Conservation (phyloP, 2,113 vertebrate species). For the Coregonus clupeaformis region DNA sequence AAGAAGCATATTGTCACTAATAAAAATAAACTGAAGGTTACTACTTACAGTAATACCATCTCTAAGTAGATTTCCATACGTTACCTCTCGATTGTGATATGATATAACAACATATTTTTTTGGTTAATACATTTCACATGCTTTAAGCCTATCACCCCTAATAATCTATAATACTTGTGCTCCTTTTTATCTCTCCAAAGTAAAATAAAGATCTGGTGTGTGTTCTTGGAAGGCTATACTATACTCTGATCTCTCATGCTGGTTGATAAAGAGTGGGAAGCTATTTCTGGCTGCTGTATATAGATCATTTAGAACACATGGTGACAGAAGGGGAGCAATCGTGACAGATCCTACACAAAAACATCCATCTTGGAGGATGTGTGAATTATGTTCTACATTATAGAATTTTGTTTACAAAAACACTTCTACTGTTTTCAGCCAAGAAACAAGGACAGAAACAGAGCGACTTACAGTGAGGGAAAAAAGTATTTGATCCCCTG, state of each 20-base stretch:
- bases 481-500: no score
- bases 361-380: slow-evolving; percentile 13
- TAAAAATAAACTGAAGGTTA: no score
- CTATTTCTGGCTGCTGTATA: slow-evolving; percentile 32
- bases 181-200: neutral
- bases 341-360: slow-evolving; percentile 10
- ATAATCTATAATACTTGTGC: neutral
- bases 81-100: no score
- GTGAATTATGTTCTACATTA: slow-evolving; percentile 19
- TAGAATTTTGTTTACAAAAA: slow-evolving; percentile 23
- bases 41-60: no score
- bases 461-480: no score
- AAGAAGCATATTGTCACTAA: no score
- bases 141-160: neutral
- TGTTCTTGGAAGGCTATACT: neutral
- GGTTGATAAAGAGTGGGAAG: neutral
- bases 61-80: no score
- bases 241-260: neutral
- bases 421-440: neutral
- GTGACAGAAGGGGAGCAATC: slow-evolving; percentile 1
- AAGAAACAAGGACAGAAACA: neutral
- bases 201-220: neutral
- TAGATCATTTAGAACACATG: slow-evolving; percentile 32
- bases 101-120: no score
- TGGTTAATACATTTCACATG: slow-evolving; percentile 23